phyloP scores from a whole-genome alignment of 2,797 vertebrate species.

The Pelobates cultripes region DNA sequence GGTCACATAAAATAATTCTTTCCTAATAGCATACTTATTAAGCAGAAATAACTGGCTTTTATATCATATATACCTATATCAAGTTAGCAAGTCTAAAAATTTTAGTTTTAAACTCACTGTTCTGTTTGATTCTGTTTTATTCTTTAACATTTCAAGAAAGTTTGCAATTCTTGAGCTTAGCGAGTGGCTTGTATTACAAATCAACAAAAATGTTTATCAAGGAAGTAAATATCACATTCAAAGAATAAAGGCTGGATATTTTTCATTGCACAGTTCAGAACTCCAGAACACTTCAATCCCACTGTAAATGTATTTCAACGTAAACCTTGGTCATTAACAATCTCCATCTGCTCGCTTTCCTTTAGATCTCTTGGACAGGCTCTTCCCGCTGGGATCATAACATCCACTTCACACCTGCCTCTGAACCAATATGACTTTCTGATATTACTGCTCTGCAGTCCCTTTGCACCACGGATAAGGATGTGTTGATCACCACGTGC shows the following conservation, averaged over 20 bases:
- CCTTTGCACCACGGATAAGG: slow-evolving; percentile 17
- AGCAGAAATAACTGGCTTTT: too few relatives aligned
- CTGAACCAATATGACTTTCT: slow-evolving; percentile 23
- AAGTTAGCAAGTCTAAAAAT: too few relatives aligned
- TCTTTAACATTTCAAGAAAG: not conserved
- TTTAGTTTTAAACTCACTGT: too few relatives aligned
- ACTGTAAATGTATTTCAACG: slow-evolving; percentile 41
- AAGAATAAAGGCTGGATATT: slow-evolving; percentile 11
- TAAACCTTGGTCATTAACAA: slow-evolving; percentile 36
- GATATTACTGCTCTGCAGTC: slow-evolving; percentile 30
- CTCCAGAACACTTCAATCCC: slow-evolving; percentile 37
- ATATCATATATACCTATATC: too few relatives aligned
- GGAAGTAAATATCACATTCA: not conserved
- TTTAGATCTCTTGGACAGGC: slow-evolving; percentile 46
- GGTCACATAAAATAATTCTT: too few relatives aligned
- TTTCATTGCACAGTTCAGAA: slow-evolving; percentile 18
- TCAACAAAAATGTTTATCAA: slow-evolving; percentile 26
- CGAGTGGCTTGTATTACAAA: slow-evolving; percentile 1
- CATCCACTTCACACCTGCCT: slow-evolving; percentile 44
- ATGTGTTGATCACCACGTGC: slow-evolving; percentile 29
- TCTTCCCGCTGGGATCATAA: slow-evolving; percentile 38
- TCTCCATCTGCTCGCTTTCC: slow-evolving; percentile 38
- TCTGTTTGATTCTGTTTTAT: not conserved
- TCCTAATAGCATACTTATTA: too few relatives aligned
- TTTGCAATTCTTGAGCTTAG: not conserved